Base-by-base conservation (phyloP, 2,888 invertebrate genomes). In the Cyaniris semiargus region DNA sequence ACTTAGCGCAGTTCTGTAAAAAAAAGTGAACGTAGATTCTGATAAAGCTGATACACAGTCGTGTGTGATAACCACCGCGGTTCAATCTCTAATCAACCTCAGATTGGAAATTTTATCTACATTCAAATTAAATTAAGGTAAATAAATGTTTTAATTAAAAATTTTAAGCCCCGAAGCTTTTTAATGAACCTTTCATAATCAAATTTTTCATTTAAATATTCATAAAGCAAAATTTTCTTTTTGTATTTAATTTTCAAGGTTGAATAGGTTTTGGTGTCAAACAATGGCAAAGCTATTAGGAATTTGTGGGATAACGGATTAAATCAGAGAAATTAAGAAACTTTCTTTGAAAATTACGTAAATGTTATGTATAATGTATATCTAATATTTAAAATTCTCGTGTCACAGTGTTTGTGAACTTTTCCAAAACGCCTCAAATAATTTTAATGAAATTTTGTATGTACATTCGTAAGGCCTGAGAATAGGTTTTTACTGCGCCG, bases 161-260 rank as follows among this genome's bases (percentile, higher is more conserved):
- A 15, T 21, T 60, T 23, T 23, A 23, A 60, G 23, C 27, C 27
- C 66, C 27, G 66, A 66, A 31, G 27, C 66, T 27, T 66, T 31
- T 66, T 66, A 66, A 44, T 72, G 21, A 72, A 72, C 38, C 38
- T 72, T 72, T 72, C 44, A 44, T 44, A 72, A 38, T 72, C 38
- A 72, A 34, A 44, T 72, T 72, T 44, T 21, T 72, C 21, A 0
- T 44, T 72, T 38, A 44, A 72, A 38, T 72, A 72, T 72, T 72
- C 38, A 44, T 72, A 72, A 72, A 72, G 72, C 21, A 15, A 75
- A 79, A 81, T 83, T 84, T 81, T 84, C 84, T 82, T 82, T 83
- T 83, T 82, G 82, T 79, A 79, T 60, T 79, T 79, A 79, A 78
- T 80, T 78, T 77, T 71, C 76, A 79, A 76, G 79, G 78, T 80